A percentile compares a stretch with the other conserved stretches of the same genome.
phyloP scores from a whole-genome alignment of 1,140 invertebrate species.

The Drosophila bocki region DNA sequence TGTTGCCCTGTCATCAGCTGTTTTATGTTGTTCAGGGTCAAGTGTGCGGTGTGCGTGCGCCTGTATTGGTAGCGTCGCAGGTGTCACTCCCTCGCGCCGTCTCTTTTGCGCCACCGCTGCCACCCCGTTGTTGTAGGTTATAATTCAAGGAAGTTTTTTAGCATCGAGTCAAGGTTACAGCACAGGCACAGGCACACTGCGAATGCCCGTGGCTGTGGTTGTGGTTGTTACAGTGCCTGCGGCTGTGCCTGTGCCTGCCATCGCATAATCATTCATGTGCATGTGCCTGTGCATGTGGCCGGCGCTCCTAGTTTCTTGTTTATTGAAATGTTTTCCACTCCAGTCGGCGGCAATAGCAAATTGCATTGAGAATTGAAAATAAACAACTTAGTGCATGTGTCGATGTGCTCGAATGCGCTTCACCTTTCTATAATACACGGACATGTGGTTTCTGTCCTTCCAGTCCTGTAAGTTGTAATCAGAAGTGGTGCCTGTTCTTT shows the following conservation, averaged over 20 bases:
- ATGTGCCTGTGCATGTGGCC: constrained; percentile 4
- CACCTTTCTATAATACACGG: constrained; percentile 1
- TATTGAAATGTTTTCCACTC: constrained; percentile 58
- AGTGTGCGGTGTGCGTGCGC: constrained; percentile 57
- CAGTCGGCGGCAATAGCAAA: constrained; percentile 37
- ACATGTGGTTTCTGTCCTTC: constrained; percentile 16
- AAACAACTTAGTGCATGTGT: constrained; percentile 47
- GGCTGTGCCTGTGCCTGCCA: not conserved
- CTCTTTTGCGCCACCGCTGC: not conserved
- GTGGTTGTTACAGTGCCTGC: not conserved
- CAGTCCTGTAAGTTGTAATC: constrained; percentile 18
- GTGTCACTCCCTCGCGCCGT: constrained; percentile 49
- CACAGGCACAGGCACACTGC: constrained; percentile 2
- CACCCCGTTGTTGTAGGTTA: constrained; percentile 49
- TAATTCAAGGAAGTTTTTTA: constrained; percentile 73
- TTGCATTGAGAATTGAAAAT: constrained; percentile 53
- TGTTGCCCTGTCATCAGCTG: constrained; percentile 72
- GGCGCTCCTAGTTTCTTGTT: constrained; percentile 24
- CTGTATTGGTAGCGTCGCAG: constrained; percentile 55
- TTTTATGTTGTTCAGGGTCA: constrained; percentile 82
- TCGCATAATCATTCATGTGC: constrained; percentile 1
- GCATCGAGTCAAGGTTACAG: constrained; percentile 63
- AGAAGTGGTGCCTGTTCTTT: not conserved
- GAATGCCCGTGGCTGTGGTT: not conserved
- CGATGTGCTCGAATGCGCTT: constrained; percentile 26